phyloP scores from a whole-genome alignment of 2,797 vertebrate genomes.

The Rhinichthys osculus region DNA sequence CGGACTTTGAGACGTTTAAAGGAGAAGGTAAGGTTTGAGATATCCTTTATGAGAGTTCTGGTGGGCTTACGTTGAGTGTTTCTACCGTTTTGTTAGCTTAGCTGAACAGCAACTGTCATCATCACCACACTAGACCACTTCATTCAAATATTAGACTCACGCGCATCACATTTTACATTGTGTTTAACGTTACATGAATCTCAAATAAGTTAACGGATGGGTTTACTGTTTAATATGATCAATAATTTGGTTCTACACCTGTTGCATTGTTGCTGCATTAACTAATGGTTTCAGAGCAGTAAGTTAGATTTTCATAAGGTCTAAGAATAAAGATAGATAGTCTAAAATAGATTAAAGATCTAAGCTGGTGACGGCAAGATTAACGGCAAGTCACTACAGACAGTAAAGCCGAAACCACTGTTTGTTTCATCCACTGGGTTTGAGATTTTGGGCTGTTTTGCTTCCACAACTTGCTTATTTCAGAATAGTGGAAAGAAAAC shows the following conservation, averaged over 20 bases:
- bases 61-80: neutral
- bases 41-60: neutral
- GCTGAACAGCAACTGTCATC: conserved; percentile 24
- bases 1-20: neutral
- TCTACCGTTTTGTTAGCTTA: conserved; percentile 33
- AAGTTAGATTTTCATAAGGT: neutral
- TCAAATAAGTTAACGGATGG: neutral
- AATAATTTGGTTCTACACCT: neutral
- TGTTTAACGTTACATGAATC: neutral
- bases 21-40: neutral
- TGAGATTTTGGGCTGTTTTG: neutral
- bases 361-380: neutral
- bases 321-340: too few species aligned
- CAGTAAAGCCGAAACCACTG: too few species aligned
- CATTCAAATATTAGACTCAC: neutral
- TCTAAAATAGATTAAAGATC: neutral
- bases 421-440: neutral
- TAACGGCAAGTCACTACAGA: neutral
- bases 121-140: neutral
- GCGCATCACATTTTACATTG: neutral
- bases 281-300: neutral
- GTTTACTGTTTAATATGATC: neutral
- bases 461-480: neutral
- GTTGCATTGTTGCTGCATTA: neutral
- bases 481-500: neutral